Conservation (phyloP, 2,113 vertebrate genomes). For the Alouatta palliata region DNA sequence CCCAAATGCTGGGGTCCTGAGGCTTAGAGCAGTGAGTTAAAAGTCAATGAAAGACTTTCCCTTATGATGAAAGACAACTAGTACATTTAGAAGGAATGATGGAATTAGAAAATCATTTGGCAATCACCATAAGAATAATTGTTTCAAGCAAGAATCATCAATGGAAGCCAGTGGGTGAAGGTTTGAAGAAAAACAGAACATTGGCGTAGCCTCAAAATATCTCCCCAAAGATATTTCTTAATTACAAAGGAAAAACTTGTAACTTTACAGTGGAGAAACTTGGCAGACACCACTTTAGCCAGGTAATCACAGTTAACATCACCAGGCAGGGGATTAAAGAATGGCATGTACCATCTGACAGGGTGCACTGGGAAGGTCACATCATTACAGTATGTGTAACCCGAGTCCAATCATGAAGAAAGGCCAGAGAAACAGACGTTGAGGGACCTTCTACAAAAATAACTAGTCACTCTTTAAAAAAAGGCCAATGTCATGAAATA, state of each 20-base stretch:
- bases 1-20: not conserved
- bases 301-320: not conserved
- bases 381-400: fast-evolving
- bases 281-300: not conserved
- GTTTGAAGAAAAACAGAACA: conserved; percentile 22
- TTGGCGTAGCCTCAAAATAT: not conserved
- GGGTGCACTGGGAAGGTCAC: not conserved
- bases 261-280: not conserved
- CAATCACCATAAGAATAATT: not conserved
- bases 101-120: conserved; percentile 28
- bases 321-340: not conserved
- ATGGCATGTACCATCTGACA: not conserved
- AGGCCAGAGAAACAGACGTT: fast-evolving
- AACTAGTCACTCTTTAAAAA: not conserved
- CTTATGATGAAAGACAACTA: not conserved
- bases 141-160: conserved; percentile 36
- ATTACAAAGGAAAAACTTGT: not conserved
- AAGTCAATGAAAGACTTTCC: not conserved
- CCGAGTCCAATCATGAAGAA: not conserved
- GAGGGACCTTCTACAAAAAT: not conserved
- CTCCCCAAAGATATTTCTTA: conserved; percentile 13
- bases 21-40: not conserved
- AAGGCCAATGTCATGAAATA: not conserved
- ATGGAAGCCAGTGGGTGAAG: not conserved
- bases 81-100: not conserved